Evolutionary conservation across 1,140 invertebrate species (phyloP), one percentile per base, ranked within the genome.

Genomic region (Lethocerus indicus): DNA sequence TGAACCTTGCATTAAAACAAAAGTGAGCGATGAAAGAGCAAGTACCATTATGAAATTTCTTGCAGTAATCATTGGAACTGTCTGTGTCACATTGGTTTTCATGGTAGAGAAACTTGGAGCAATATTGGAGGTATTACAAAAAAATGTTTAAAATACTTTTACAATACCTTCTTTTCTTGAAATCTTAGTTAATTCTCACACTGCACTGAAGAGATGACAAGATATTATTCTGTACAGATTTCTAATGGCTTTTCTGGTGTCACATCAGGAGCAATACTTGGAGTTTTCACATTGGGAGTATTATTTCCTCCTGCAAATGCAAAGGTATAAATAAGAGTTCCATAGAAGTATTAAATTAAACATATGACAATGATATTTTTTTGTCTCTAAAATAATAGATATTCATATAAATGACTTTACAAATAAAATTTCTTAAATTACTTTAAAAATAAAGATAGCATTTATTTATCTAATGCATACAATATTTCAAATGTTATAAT

Each of bases 271-370:
- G n/a, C n/a, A n/a, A n/a, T 86, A 3, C 63, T 87, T 1, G 82
- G 82, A 2, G 69, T 86, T 4, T 87, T 87, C 58, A 76, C 78
- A 1, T 67, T 87, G 32, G 85, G 83, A 41, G 75, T 87, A 64
- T 79, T 86, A 56, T 74, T 82, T 32, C 83, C 83, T 0, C 74
- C 70, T 65, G 73, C 76, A 0, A 84, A 83, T 58, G 66, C 75
- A n/a, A 57, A 56, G 51, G 58, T 59, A 44, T 18, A 5, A 7
- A 9, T 16, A 16, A 16, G n/a, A n/a, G 6, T n/a, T 40, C 6
- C 5, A n/a, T 16, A 5, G 16, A 5, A 16, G 37, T 16, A 16
- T 20, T 16, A 16, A 40, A 7, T 20, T 5, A 7, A 40, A 40
- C 16, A 5, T 40, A 7, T 16, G n/a, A 16, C n/a, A 16, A 16